Conservation (phyloP, 2,797 vertebrate species). For the Alauda arvensis region DNA sequence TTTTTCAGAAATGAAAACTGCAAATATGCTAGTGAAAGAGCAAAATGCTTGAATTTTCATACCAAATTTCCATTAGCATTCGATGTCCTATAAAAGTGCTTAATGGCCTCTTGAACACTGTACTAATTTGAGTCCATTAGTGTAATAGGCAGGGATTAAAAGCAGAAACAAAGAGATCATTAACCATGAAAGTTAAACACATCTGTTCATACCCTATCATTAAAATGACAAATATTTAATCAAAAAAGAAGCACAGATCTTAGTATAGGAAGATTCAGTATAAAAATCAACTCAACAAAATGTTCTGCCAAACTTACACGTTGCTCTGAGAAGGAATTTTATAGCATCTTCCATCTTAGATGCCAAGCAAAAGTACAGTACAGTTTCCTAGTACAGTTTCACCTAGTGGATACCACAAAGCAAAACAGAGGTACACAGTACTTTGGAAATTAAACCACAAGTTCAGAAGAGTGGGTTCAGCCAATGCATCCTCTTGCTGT, state of each 20-base stretch:
- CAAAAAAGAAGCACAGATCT: neutral
- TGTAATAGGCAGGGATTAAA: slow-evolving; percentile 46
- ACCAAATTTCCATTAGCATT: slow-evolving; percentile 7
- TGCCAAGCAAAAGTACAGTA: neutral
- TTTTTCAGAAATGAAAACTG: neutral
- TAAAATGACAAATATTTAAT: slow-evolving; percentile 22
- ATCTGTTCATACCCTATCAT: slow-evolving; percentile 25
- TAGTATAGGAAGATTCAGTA: neutral
- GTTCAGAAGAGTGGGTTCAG: neutral
- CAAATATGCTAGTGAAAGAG: neutral
- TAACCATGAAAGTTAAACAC: slow-evolving; percentile 43
- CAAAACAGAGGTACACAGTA: no score
- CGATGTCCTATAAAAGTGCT: neutral
- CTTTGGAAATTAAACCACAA: neutral
- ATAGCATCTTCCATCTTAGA: neutral
- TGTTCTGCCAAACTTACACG: neutral
- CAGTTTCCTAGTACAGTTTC: neutral
- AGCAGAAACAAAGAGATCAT: slow-evolving; percentile 47
- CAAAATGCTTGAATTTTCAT: slow-evolving; percentile 12
- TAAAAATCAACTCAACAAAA: neutral
- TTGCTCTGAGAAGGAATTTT: neutral
- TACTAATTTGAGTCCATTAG: slow-evolving; percentile 52
- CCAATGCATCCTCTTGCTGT: neutral
- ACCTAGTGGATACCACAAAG: neutral
- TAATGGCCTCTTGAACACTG: slow-evolving; percentile 40